Base-by-base conservation (phyloP, 1,140 invertebrate genomes). In the Drosophila asahinai region DNA sequence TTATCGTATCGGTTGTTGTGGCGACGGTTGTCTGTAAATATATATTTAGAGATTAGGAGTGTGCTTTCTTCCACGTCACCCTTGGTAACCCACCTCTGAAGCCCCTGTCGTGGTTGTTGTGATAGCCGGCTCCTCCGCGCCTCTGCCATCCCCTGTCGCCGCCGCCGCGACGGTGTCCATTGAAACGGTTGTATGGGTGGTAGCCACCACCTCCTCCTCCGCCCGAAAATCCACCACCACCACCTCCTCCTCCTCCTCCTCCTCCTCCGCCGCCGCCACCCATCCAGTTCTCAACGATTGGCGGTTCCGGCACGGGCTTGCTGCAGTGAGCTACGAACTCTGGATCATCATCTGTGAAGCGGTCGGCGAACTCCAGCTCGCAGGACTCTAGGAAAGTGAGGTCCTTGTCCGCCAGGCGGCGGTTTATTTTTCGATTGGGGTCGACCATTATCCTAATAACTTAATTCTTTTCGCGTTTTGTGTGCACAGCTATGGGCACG, bases 211-310 rank as follows among this genome's bases (percentile, higher is more conserved):
- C 65, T 25, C 79, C 61, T 19, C 73, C 58, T 19, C 73, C 58
- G 3, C 80, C 52, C 1, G 43, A 22, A 9, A 33, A 61, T 1
- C 66, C 51, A 0, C 68, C 61, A 5, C 57, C 38, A 0, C 71
- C 60, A 8, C 63, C 61, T 2, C 58, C 64, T 1, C 75, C 68
- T 0, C 78, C 74, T 0, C 70, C 66, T 0, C 71, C 77, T 0
- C 78, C 74, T 0, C 70, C 66, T 0, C 71, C 77, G 0, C 77
- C 76, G 1, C 77, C 66, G 2, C 90, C 92, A 30, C 73, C 86
- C 27, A 86, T 80, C 94, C 94, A 95, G n/a, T 94, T 94, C 59
- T 94, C 93, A 5, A 95, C 73, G 12, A 95, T 93, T 9, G 94
- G 94, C 15, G 94, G 94, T 15, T 89, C 87, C 14, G 78, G 77